Base-by-base conservation (phyloP, 2,888 invertebrate genomes). In the Choreutis nemorana region DNA sequence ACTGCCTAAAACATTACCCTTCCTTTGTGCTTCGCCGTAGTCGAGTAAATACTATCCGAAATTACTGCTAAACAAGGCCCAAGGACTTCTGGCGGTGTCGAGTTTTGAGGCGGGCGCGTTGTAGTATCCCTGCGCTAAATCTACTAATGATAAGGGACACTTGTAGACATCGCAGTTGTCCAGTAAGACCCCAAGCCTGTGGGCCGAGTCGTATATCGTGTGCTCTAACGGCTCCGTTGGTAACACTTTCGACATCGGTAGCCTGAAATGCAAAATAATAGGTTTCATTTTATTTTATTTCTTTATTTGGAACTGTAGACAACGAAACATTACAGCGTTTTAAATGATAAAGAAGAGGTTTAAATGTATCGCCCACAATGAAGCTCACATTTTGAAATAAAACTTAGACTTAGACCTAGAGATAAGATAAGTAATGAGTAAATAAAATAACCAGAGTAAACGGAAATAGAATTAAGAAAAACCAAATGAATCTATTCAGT, bases 101-200 rank as follows among this genome's bases (percentile, higher is more conserved):
- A 55, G 22, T 10, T 45, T 50, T 0, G 75, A 65, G 0, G 72
- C 58, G 0, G 73, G 72, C 0, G 77, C 73, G 8, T 73, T 72
- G 35, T 79, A 77, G 29, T 77, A 77, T 3, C 89, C 89, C 40
- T 88, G 67, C 3, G 87, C 88, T 58, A 88, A 58, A 47, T 90
- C 87, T 28, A 90, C 78, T 37, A 90, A 55, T 1, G 90, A 90
- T 44, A 90, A 77, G 5, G 85, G 84, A 55, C 91, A 91, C 9
- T 63, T 65, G 33, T 81, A 82, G 48, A 81, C 83, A 2, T 77
- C 66, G 48, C 90, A 90, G 39, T 83, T 67, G 0, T 65, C 48
- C 24, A 77, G 42, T 1, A 71, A 37, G 1, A 39, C 42, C 2
- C 75, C 68, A 0, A 73, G 50, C 0, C 72, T 66, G 31, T 86